Conservation (phyloP, 1,140 invertebrate species). For the Aphelenchoides fujianensis region DNA sequence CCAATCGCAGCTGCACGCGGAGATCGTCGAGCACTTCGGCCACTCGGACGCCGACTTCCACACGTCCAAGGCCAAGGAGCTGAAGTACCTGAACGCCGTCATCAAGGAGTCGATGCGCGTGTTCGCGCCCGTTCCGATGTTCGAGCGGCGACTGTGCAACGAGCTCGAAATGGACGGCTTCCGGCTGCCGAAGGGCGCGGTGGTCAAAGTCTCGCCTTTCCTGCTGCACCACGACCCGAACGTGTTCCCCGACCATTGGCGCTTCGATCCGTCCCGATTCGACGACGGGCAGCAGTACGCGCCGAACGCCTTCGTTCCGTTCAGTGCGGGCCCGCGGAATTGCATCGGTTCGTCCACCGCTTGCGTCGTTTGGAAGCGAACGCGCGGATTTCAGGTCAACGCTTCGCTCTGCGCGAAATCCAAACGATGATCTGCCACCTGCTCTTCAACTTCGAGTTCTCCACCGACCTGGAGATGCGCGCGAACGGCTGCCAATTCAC, state of each 20-base stretch:
- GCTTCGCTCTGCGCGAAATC: slow-evolving; percentile 12
- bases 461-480: background rate
- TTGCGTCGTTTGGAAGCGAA: background rate
- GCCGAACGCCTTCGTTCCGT: slow-evolving; percentile 56
- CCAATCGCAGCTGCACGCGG: slow-evolving; percentile 32
- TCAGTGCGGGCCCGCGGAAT: slow-evolving; percentile 63
- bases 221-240: slow-evolving; percentile 6
- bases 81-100: slow-evolving; percentile 22
- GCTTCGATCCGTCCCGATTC: slow-evolving; percentile 33
- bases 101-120: slow-evolving; percentile 19
- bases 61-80: slow-evolving; percentile 1
- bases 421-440: background rate
- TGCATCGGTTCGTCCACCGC: slow-evolving; percentile 64
- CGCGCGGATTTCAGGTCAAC: slow-evolving; percentile 10
- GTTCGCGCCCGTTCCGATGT: slow-evolving; percentile 19
- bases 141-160: background rate
- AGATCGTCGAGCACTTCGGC: slow-evolving; percentile 39
- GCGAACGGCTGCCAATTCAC: background rate
- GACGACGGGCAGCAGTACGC: background rate
- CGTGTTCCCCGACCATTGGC: slow-evolving; percentile 25
- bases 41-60: background rate
- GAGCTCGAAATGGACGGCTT: slow-evolving; percentile 2
- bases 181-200: background rate
- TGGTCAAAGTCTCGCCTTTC: background rate
- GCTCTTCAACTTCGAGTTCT: slow-evolving; percentile 17